Conservation (phyloP, 1,140 invertebrate genomes). For the Eupristina koningsbergeri region DNA sequence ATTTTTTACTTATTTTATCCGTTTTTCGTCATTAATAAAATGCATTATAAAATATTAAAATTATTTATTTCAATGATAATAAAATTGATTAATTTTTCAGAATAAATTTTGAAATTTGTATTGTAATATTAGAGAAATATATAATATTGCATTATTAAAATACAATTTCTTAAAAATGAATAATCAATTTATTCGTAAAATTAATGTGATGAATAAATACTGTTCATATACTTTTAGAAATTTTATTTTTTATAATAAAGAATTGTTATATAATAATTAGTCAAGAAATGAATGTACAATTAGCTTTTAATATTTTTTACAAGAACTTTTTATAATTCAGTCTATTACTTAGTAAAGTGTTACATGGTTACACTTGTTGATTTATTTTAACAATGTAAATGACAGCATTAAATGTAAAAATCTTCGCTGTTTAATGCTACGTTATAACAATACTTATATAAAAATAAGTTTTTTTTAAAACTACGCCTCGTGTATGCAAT, state of each 20-base stretch:
- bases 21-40: not conserved
- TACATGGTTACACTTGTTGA: conserved; percentile 42
- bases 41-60: not conserved
- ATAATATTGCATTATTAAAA: not conserved
- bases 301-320: conserved; percentile 48
- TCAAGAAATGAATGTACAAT: conserved; percentile 39
- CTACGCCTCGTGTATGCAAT: not conserved
- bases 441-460: conserved; percentile 42
- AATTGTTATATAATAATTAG: conserved; percentile 38
- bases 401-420: conserved; percentile 3
- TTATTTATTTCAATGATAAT: not conserved
- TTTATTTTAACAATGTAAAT: conserved; percentile 27
- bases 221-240: conserved; percentile 12
- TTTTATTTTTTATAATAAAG: conserved; percentile 38
- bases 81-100: not conserved
- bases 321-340: conserved; percentile 42
- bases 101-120: not conserved
- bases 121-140: too few species aligned
- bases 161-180: not conserved
- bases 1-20: too few species aligned
- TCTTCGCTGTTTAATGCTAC: not conserved
- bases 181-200: not conserved
- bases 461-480: conserved; percentile 35
- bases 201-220: not conserved
- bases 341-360: conserved; percentile 50